Evolutionary conservation across 2,888 invertebrate genomes (phyloP).

Genomic region (Nipponacmea schrenckii): DNA sequence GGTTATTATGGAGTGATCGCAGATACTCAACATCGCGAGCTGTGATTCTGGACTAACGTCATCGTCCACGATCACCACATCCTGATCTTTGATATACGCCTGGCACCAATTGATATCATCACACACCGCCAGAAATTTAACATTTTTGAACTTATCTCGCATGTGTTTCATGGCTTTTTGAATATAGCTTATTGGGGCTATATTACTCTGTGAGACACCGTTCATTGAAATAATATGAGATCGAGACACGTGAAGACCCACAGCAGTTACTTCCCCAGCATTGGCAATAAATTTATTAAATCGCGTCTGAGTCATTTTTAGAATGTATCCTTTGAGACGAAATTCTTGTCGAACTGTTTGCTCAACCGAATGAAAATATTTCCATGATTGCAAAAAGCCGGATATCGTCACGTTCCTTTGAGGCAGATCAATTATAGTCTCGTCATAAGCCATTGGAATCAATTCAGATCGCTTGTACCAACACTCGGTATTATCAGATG

Average conservation of each 20-base stretch:
- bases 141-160: slow-evolving; percentile 15
- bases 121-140: slow-evolving; percentile 17
- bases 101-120: slow-evolving; percentile 26
- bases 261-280: not conserved
- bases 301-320: not conserved
- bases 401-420: slow-evolving; percentile 11
- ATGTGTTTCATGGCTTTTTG: slow-evolving; percentile 22
- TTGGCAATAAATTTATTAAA: not conserved
- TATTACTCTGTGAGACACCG: slow-evolving; percentile 2
- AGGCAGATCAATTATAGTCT: slow-evolving; percentile 13
- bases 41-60: slow-evolving; percentile 13
- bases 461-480: slow-evolving; percentile 16
- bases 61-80: slow-evolving; percentile 11
- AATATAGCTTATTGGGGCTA: slow-evolving; percentile 22
- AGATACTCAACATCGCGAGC: slow-evolving; percentile 20
- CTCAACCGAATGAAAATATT: slow-evolving; percentile 16
- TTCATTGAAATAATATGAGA: slow-evolving; percentile 17
- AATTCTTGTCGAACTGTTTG: slow-evolving; percentile 13
- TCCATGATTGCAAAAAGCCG: slow-evolving; percentile 27
- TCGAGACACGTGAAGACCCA: slow-evolving; percentile 25
- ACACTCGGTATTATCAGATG: not conserved
- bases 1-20: slow-evolving; percentile 29
- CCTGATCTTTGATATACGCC: slow-evolving; percentile 8
- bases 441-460: slow-evolving; percentile 19
- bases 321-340: slow-evolving; percentile 1